Percentiles rank a stretch among this genome's conserved stretches.
phyloP scores from a whole-genome alignment of 2,888 invertebrate species.

The Spialia ferax region DNA sequence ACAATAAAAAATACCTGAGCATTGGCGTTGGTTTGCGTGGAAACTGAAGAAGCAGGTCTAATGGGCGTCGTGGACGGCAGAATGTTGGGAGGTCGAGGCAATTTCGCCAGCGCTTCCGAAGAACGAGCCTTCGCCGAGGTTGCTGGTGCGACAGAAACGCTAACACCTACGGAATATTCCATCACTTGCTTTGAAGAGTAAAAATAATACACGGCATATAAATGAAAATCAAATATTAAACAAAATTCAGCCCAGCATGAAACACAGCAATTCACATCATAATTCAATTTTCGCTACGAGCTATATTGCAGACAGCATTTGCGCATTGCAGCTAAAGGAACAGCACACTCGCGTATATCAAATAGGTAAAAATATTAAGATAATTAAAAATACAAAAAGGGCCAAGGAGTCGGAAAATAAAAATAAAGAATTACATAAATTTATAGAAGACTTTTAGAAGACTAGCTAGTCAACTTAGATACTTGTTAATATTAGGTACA shows the following conservation, averaged over 20 bases:
- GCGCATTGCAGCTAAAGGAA: background rate
- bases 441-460: too few species aligned
- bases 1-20: conserved; percentile 64
- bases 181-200: background rate
- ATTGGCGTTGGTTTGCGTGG: conserved; percentile 91
- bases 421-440: too few species aligned
- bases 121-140: conserved; percentile 72
- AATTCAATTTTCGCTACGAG: background rate
- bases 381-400: too few species aligned
- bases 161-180: conserved; percentile 56
- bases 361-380: too few species aligned
- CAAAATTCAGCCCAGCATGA: background rate
- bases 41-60: conserved; percentile 93
- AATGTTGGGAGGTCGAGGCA: conserved; percentile 81
- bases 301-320: background rate
- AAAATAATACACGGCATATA: too few species aligned
- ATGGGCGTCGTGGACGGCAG: conserved; percentile 88
- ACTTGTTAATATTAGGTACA: too few species aligned
- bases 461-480: background rate
- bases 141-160: conserved; percentile 72
- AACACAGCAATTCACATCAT: too few species aligned
- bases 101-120: conserved; percentile 71
- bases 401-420: too few species aligned
- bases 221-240: background rate
- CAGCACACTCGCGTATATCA: background rate